Conservation (phyloP, 2,797 vertebrate species). For the Micrastur ruficollis region DNA sequence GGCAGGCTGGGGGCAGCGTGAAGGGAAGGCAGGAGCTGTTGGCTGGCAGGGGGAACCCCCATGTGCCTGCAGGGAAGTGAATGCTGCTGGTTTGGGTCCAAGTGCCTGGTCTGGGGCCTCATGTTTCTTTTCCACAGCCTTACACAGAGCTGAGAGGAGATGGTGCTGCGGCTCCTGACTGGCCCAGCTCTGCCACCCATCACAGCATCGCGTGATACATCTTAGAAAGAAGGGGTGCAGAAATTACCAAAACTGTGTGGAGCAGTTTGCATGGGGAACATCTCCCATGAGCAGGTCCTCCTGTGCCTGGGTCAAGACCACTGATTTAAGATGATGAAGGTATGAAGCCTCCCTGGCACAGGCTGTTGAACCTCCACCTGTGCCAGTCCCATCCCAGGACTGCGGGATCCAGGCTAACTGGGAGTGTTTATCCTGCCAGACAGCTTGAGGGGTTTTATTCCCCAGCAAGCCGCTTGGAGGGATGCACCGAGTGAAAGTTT, state of each 20-base stretch:
- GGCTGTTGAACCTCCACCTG: not conserved
- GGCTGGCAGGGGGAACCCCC: not conserved
- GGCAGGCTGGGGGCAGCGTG: not conserved
- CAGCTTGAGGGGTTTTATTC: not conserved
- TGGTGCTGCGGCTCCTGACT: not conserved
- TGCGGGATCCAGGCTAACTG: not conserved
- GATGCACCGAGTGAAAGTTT: not conserved
- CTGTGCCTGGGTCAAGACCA: not conserved
- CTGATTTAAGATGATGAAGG: not conserved
- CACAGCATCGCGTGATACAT: fast-evolving
- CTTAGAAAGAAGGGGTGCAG: not conserved
- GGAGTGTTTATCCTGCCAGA: not conserved
- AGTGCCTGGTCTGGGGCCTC: not conserved
- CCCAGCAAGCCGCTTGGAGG: not conserved
- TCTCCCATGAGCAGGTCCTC: not conserved
- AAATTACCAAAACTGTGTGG: not conserved
- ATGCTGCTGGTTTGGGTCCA: not conserved
- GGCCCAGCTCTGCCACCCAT: not conserved
- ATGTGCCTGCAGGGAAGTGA: not conserved
- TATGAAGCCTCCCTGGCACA: not conserved
- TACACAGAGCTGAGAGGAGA: not conserved
- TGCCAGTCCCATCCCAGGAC: not conserved
- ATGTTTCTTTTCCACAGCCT: not conserved
- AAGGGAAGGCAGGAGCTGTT: not conserved
- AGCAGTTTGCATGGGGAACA: not conserved